Percentiles rank a stretch among this genome's conserved stretches.
phyloP scores from a whole-genome alignment of 35 echinoderm and acorn worm species.

The Lytechinus variegatus region DNA sequence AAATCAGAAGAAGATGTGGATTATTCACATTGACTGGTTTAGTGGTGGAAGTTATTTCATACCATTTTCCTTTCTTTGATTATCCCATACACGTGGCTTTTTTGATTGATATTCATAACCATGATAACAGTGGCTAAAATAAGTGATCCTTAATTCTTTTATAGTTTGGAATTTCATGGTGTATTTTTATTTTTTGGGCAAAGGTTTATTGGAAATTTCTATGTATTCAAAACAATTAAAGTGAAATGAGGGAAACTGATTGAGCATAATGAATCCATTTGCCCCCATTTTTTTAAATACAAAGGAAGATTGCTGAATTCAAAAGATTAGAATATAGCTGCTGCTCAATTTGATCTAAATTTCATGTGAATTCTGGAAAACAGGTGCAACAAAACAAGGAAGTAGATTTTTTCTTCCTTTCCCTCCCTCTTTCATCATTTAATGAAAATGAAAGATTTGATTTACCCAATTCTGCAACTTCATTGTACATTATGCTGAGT shows the following conservation, averaged over 20 bases:
- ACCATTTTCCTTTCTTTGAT: background rate
- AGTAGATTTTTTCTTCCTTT: background rate
- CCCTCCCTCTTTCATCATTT: background rate
- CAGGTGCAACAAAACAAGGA: background rate
- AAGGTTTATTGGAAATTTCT: no score
- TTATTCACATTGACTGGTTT: background rate
- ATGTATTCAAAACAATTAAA: no score
- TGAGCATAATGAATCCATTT: background rate
- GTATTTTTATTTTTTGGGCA: background rate
- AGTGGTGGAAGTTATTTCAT: background rate
- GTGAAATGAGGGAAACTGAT: no score
- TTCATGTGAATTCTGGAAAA: background rate
- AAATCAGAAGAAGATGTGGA: background rate
- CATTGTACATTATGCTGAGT: background rate
- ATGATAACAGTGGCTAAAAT: background rate
- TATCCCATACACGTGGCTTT: background rate
- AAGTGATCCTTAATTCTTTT: background rate
- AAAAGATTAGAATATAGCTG: background rate
- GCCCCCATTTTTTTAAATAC: background rate
- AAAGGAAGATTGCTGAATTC: background rate
- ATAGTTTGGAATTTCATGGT: background rate
- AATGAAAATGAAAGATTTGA: background rate
- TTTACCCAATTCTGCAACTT: background rate
- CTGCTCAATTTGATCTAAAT: background rate
- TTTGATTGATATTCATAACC: background rate